Evolutionary conservation across 2,888 invertebrate species (phyloP), one percentile per base, ranked within the genome.

Genomic region (Leptinotarsa peninsularis): DNA sequence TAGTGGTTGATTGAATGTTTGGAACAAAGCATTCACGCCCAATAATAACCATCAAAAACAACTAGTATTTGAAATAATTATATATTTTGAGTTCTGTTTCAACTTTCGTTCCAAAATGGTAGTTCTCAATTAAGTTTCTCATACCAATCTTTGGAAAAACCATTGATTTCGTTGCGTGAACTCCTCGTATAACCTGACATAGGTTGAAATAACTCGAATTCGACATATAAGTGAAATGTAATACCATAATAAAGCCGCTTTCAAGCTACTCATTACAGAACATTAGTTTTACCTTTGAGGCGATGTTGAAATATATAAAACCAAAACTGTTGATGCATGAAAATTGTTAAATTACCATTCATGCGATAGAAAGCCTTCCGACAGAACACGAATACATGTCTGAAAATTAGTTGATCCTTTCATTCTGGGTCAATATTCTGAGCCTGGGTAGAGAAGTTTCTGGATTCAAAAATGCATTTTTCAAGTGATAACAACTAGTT

Each of bases 161-260:
- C 63, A 63, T n/a, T 2, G 63, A 33, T 15, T 43, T 3, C 27
- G 63, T 63, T 18, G 63, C 63, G 63, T 63, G 63, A 43, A 33
- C 2, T 43, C 1, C 43, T 5, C 43, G 33, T n/a, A 43, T 63
- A 33, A 63, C 17, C 63, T 63, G 17, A 63, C n/a, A 13, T 10
- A 33, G 43, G 21, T 21, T 2, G 21, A 21, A 21, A 33, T n/a
- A 13, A 63, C 63, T 63, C 33, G 63, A 21, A 63, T 63, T 63
- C 63, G 33, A 63, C 43, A 63, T 63, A 63, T 63, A 63, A 63
- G 43, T 63, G 63, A 63, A 63, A 63, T 43, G 63, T 33, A 63
- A 63, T n/a, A 63, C 63, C 43, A 63, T 63, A 63, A 63, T 63
- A 43, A 63, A 63, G 18, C 18, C 63, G 23, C 58, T 18, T 63